A percentile compares a stretch with the other conserved stretches of the same genome.
phyloP scores from a whole-genome alignment of 2,888 invertebrate genomes.

The Tuberolachnus salignus region DNA sequence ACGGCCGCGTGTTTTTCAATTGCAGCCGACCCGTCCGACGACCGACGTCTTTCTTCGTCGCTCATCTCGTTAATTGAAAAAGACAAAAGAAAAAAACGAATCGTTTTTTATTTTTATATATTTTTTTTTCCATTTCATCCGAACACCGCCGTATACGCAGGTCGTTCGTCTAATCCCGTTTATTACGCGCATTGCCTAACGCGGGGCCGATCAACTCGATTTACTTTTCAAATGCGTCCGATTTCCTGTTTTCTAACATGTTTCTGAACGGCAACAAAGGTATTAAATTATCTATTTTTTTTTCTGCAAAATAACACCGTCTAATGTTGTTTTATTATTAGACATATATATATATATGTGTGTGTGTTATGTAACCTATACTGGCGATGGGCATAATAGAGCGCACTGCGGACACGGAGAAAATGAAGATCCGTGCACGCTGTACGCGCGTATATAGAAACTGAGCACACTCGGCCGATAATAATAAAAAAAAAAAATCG shows the following conservation, averaged over 20 bases:
- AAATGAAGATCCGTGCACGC: no score
- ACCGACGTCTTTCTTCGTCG: neutral
- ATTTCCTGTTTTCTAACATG: constrained; percentile 46
- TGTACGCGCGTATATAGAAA: no score
- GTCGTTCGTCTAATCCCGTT: constrained; percentile 21
- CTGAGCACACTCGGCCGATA: no score
- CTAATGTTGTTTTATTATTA: constrained; percentile 9
- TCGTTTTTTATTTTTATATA: no score
- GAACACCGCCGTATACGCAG: neutral
- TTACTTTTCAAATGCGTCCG: constrained; percentile 30
- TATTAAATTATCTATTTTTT: constrained; percentile 6
- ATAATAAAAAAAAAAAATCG: no score
- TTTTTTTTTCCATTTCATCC: neutral
- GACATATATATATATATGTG: no score
- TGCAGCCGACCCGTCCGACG: neutral
- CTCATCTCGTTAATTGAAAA: constrained; percentile 25
- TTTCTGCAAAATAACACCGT: neutral
- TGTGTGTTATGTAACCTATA: no score
- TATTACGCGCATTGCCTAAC: constrained; percentile 22
- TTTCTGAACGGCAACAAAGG: constrained; percentile 1
- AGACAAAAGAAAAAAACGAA: no score
- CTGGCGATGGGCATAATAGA: no score
- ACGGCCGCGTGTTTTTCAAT: no score
- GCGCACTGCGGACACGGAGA: no score
- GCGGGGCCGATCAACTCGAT: neutral